Percentiles rank a stretch among this genome's conserved stretches.
These are phyloP conservation scores for Ecliptopera silaceata DNA, from an alignment of 2,888 invertebrate genomes.

Conservation along the genomic window DNA sequence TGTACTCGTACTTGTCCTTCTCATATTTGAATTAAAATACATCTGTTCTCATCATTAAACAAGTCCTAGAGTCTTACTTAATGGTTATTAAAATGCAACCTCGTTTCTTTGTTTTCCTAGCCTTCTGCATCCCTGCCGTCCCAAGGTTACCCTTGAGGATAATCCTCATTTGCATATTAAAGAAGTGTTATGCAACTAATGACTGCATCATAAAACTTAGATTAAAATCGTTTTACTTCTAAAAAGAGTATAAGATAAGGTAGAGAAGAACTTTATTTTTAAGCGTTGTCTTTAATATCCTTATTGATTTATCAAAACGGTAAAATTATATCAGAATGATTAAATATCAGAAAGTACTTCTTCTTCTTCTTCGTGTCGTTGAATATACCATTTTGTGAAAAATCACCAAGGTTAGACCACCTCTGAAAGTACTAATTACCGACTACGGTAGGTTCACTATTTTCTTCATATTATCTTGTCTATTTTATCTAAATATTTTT, in stretches of 20 bases:
- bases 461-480: background rate
- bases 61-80: slow-evolving; percentile 12
- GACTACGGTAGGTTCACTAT: background rate
- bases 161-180: slow-evolving; percentile 8
- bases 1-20: slow-evolving; percentile 12
- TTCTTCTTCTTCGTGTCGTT: too few species aligned
- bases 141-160: slow-evolving; percentile 23
- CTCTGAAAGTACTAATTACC: too few species aligned
- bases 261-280: too few species aligned
- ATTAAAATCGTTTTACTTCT: too few species aligned
- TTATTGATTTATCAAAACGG: too few species aligned
- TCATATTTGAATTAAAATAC: slow-evolving; percentile 18
- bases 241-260: too few species aligned
- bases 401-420: too few species aligned
- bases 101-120: slow-evolving; percentile 19
- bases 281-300: too few species aligned
- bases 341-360: too few species aligned
- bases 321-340: too few species aligned
- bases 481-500: background rate
- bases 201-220: background rate
- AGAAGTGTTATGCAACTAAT: slow-evolving; percentile 4
- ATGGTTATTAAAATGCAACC: slow-evolving; percentile 20
- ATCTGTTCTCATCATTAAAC: slow-evolving; percentile 8
- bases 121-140: slow-evolving; percentile 8
- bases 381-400: too few species aligned